Evolutionary conservation across 2,888 invertebrate genomes (phyloP).

Genomic region (Heliconius cydno): DNA sequence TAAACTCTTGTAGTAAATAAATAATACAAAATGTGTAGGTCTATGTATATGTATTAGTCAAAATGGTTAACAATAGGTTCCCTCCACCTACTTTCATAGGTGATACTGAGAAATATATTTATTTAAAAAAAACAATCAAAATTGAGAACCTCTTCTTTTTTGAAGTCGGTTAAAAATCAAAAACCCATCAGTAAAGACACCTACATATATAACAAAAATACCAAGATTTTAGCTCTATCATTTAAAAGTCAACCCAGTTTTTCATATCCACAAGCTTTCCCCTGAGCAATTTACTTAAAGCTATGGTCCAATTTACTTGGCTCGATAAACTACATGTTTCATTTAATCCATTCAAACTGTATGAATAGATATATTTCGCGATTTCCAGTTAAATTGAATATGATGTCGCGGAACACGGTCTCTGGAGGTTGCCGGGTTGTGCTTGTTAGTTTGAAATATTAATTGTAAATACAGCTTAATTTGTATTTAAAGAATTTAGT

Average conservation of each 20-base stretch:
- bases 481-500: not conserved
- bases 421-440: conserved; percentile 35
- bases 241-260: not conserved
- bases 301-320: conserved; percentile 55
- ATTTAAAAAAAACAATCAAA: too few relatives aligned
- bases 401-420: conserved; percentile 57
- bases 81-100: too few relatives aligned
- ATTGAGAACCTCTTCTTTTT: too few relatives aligned
- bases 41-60: too few relatives aligned
- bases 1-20: not conserved
- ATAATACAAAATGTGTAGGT: too few relatives aligned
- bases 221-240: not conserved
- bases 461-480: conserved; percentile 32
- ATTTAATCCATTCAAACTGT: conserved; percentile 49
- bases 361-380: conserved; percentile 56
- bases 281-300: conserved; percentile 43
- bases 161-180: too few relatives aligned
- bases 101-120: too few relatives aligned
- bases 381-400: conserved; percentile 72
- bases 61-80: too few relatives aligned
- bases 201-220: not conserved
- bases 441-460: conserved; percentile 44
- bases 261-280: not conserved
- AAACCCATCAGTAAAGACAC: not conserved
- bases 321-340: conserved; percentile 54